Evolutionary conservation across 1,140 invertebrate genomes (phyloP), one percentile per base, ranked within the genome.

Genomic region (Scylla paramamosain): DNA sequence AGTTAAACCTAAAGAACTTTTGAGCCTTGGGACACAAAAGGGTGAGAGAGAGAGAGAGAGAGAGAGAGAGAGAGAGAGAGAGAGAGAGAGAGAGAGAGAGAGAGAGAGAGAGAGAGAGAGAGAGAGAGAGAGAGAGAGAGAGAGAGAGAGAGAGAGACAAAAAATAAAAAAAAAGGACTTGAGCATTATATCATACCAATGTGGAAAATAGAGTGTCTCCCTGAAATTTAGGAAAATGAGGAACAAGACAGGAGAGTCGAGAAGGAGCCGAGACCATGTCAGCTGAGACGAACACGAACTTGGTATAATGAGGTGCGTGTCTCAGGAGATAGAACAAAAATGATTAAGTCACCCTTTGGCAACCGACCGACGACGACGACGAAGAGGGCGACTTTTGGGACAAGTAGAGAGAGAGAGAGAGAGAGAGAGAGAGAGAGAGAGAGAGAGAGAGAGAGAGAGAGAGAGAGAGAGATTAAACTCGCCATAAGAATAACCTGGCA

Each of bases 151-250:
- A 39, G 39, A 39, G 39, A 39, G 39, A 39, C 1, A 39, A 6
- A 39, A 6, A 39, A 59, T 59, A 8, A 59, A 59, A 59, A 59
- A 59, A 52, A n/a, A 48, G 46, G 46, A 20, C 12, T 59, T 59
- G 52, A 20, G 16, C 52, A 59, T 59, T 59, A 59, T 20, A 77
- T 77, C 67, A 77, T n/a, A 77, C 10, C 67, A n/a, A 77, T n/a
- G 67, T n/a, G 67, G 67, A 77, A n/a, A 77, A 77, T 77, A 77
- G 67, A 77, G 20, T 77, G n/a, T 25, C 67, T 6, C n/a, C 12
- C 20, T 77, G 67, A 77, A 77, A 77, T 77, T 77, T 77, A 77
- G 67, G 67, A 77, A 59, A 77, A 77, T 77, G 67, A 77, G 67
- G 67, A 77, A 77, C 67, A 77, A n/a, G 67, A n/a, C 67, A 77